Evolutionary conservation across 1,140 invertebrate genomes (phyloP).

Genomic region (Leptinotarsa lineolata): DNA sequence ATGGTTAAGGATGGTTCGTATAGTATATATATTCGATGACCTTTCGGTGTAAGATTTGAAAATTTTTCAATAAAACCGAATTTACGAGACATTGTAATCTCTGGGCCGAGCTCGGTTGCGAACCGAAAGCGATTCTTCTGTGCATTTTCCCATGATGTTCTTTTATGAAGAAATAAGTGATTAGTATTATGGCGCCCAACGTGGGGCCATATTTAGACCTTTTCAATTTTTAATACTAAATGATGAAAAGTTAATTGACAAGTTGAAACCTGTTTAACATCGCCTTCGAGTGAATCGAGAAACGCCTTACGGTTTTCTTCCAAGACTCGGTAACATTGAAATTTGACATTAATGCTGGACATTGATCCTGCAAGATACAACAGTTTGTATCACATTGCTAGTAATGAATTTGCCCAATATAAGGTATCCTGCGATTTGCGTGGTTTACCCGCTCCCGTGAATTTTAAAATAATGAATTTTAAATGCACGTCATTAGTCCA

Average conservation of each 20-base stretch:
- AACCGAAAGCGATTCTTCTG: neutral
- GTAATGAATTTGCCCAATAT: neutral
- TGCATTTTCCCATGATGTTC: neutral
- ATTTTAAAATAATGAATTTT: conserved; percentile 1
- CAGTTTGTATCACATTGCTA: neutral
- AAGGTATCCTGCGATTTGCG: neutral
- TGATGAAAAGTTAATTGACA: too few species aligned
- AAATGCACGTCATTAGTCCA: neutral
- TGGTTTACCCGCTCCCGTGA: neutral
- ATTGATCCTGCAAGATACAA: neutral
- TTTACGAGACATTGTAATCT: conserved; percentile 16
- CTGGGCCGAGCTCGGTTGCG: neutral
- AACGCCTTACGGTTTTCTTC: neutral
- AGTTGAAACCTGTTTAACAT: neutral
- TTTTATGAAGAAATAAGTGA: neutral
- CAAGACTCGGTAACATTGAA: neutral
- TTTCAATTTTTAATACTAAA: too few species aligned
- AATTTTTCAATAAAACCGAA: conserved; percentile 27
- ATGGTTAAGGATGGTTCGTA: conserved; percentile 43
- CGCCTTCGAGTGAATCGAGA: neutral
- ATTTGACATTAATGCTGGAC: neutral
- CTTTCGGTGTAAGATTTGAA: conserved; percentile 31
- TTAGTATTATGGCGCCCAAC: neutral
- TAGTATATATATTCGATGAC: conserved; percentile 32
- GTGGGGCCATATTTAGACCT: neutral